phyloP scores from a whole-genome alignment of 1,140 invertebrate genomes.

The Lepidurus arcticus region DNA sequence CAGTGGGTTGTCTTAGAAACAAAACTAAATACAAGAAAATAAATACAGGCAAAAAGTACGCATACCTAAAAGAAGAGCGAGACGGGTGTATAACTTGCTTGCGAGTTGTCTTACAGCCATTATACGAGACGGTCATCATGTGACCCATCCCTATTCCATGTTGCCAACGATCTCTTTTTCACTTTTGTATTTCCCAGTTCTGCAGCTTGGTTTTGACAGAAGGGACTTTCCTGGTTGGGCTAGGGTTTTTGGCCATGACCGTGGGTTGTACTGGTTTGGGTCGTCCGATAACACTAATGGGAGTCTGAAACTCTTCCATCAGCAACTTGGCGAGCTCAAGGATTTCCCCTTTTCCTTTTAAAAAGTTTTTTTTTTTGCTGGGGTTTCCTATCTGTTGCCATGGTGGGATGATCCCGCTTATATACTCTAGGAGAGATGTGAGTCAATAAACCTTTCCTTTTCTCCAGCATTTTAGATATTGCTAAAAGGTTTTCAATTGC shows the following conservation, averaged over 20 bases:
- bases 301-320: conserved; percentile 17
- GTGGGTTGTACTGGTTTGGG: conserved; percentile 17
- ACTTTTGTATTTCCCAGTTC: not conserved
- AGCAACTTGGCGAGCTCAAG: conserved; percentile 3
- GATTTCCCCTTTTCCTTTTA: not conserved
- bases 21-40: no score
- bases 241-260: not conserved
- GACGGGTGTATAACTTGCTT: not conserved
- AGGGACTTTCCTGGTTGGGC: not conserved
- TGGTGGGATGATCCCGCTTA: not conserved
- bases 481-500: not conserved
- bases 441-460: not conserved
- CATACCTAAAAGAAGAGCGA: no score
- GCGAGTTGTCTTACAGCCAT: not conserved
- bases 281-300: conserved; percentile 18
- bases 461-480: not conserved
- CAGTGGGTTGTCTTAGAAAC: no score
- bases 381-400: not conserved
- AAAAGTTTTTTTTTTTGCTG: not conserved
- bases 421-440: not conserved
- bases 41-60: no score
- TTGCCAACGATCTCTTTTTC: not conserved
- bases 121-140: not conserved
- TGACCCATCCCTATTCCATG: conserved; percentile 5
- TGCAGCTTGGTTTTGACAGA: conserved; percentile 4